A percentile compares a stretch with the other conserved stretches of the same genome.
These are phyloP conservation scores for Sigmodon hispidus DNA, from an alignment of 2,113 vertebrate species.

Conservation along the genomic window DNA sequence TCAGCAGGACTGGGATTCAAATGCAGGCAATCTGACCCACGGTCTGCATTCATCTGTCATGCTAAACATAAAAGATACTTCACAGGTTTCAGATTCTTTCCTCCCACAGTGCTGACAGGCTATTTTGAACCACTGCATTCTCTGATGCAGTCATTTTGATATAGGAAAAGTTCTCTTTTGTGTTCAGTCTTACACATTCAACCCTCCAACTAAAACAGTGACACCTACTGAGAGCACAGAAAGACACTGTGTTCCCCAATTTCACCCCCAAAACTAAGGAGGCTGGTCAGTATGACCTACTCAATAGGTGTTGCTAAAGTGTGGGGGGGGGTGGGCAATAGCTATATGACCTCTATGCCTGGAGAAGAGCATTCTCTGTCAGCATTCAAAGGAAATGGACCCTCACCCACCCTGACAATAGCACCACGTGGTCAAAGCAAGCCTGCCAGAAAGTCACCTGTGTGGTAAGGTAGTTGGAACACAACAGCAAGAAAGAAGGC, in stretches of 20 bases:
- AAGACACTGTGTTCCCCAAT: neutral
- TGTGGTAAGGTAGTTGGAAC: neutral
- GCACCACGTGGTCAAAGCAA: neutral
- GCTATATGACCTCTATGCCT: neutral
- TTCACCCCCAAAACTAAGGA: constrained; percentile 28
- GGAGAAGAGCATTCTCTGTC: neutral
- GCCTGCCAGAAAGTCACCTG: neutral
- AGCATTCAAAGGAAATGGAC: neutral
- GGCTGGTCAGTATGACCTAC: neutral
- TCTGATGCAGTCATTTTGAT: constrained; percentile 44
- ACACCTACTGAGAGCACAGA: neutral
- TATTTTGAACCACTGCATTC: constrained; percentile 49
- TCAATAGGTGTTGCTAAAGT: constrained; percentile 4
- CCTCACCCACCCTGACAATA: neutral
- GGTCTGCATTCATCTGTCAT: neutral
- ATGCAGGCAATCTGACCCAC: constrained; percentile 4
- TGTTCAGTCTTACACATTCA: constrained; percentile 47
- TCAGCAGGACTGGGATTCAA: constrained; percentile 24
- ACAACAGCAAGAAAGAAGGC: neutral
- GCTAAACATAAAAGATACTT: constrained; percentile 43
- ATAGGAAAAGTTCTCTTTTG: neutral
- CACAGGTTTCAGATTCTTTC: constrained; percentile 17
- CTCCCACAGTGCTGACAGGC: constrained; percentile 33
- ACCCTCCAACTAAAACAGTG: constrained; percentile 43
- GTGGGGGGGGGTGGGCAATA: neutral